Conservation (phyloP, 2,113 vertebrate species). For the Azemiops feae region DNA sequence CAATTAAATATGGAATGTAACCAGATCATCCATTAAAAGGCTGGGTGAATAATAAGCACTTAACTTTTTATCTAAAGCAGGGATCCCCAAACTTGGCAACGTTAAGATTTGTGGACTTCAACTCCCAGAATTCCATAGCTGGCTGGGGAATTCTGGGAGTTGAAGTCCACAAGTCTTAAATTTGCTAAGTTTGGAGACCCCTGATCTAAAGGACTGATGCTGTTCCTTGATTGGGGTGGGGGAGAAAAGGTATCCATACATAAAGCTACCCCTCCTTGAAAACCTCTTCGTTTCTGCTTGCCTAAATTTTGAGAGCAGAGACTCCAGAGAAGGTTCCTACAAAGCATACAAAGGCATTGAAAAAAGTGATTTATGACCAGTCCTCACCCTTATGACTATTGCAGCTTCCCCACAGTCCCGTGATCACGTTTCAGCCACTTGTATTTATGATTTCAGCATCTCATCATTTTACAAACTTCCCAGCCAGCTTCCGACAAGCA, state of each 20-base stretch:
- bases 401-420: not conserved
- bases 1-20: not conserved
- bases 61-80: not conserved
- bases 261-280: not conserved
- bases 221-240: not conserved
- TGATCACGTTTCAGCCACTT: not conserved
- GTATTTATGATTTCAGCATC: not conserved
- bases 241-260: not conserved
- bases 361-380: not conserved
- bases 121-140: not conserved
- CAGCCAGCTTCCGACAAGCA: no score
- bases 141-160: not conserved
- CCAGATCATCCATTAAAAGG: not conserved
- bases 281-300: not conserved
- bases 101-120: not conserved
- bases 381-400: not conserved
- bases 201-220: not conserved
- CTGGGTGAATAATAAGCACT: not conserved
- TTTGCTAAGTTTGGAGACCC: not conserved
- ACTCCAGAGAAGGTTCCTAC: not conserved
- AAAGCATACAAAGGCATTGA: not conserved
- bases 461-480: no score
- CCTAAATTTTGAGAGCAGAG: not conserved
- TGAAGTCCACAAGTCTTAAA: not conserved
- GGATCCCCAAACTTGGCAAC: not conserved